Evolutionary conservation across 2,797 vertebrate species (phyloP), one percentile per base, ranked within the genome.

Genomic region (Acipenser oxyrinchus): DNA sequence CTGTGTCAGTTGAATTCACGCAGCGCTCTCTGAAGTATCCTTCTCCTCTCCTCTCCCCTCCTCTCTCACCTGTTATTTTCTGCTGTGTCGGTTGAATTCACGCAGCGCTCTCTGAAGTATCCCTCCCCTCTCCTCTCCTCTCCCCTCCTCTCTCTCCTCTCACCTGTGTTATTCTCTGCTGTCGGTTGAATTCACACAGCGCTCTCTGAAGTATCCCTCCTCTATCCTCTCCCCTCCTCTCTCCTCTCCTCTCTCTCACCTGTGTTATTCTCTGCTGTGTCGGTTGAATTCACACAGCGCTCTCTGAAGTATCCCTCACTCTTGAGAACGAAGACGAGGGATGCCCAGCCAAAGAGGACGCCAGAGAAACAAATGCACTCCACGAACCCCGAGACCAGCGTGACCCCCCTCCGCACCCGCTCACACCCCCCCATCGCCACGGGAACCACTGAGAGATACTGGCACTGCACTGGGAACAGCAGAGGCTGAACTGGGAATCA

Each of bases 291-390:
- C 59, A 86, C 69, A 13, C 94, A 95, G 11, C 90, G 74, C 2
- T 83, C 78, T 62, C 74, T 2, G 67, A 96, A 98, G 82, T 93
- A 97, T 2, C 71, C 69, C 13, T 94, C 87, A 0, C 69, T 66
- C 82, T 96, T 96, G 64, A 98, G 88, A 70, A 97, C 84, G 1
- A 92, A 96, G 52, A 95, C 91, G 5, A 98, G 85, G 0, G 94
- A 96, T 4, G 93, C 85, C 94, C 94, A 98, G 66, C 95, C 95
- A 0, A 95, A 96, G 69, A 95, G 81, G 1, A 87, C 75, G 0
- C 96, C 95, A 0, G 94, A 89, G 1, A 97, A 97, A 75, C 90
- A 89, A 6, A 96, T 84, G 66, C 94, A 95, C 75, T 97, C 95
- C 80, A 96, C 71, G 64, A 97, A 77, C 37, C 96, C 94, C 0